Base-by-base conservation (phyloP, 1,140 invertebrate genomes). In the Eueides isabella region DNA sequence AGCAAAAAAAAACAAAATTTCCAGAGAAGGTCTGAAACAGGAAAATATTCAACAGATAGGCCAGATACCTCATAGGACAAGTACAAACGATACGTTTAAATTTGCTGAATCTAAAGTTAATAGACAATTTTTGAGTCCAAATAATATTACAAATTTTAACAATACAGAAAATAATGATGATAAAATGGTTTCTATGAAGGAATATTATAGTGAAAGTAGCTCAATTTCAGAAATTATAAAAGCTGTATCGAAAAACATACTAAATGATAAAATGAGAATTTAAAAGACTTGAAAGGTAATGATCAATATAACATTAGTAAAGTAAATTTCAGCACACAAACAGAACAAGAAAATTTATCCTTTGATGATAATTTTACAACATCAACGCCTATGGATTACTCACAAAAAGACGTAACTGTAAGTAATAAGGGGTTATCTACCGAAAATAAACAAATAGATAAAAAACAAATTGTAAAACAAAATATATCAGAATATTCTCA, bases 311-410 rank as follows among this genome's bases (percentile, higher is more conserved):
- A 44, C 29, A 12, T 19, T 14, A 38, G 31, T 62, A 23, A 35
- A n/a, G n/a, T 38, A 14, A 9, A 38, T 29, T 14, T 28, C 5
- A 62, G 5, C 28, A 38, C 30, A 1, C 26, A 64, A 41, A 44
- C 26, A 38, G 26, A 14, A 64, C 28, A 65, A 19, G 62, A 65
- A 30, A 29, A 19, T 41, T 48, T 62, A 29, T 64, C 62, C 30
- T 31, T 65, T 31, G 62, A 64, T 31, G 28, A 55, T n/a, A 29
- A 71, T 16, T 64, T 65, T 14, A 64, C 29, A 44, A 65, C 70
- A 30, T 65, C 70, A 16, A 71, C 62, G 3, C 61, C 61, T 23
- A 3, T 65, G 5, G 1, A 19, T 5, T 41, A 16, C 30, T 41
- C 26, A 2, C 33, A 62, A n/a, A 62, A 41, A n/a, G 5, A 62